Evolutionary conservation across 2,797 vertebrate species (phyloP), one percentile per base, ranked within the genome.

Genomic region (Malacoraja senta): DNA sequence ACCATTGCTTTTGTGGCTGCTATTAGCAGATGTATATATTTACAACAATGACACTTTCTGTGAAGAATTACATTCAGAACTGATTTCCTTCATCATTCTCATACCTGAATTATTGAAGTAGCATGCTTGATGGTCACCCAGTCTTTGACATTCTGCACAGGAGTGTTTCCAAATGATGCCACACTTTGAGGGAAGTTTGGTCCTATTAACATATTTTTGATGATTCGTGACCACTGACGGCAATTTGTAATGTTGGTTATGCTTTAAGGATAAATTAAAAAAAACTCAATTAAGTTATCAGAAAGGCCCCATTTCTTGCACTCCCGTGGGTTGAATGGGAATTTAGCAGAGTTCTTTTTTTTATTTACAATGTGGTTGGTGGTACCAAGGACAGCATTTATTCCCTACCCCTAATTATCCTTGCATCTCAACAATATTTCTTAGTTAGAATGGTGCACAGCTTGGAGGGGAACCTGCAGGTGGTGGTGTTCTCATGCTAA

Each of bases 101-200:
- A 58, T 92, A 97, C 97, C 95, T 76, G 71, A 53, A 8, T 93
- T 19, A 95, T 93, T 80, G 53, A 94, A 79, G 94, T 95, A 93
- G 94, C 94, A 88, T 93, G 96, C 94, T 93, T 95, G 94, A 99
- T 93, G 0, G 96, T 96, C 93, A 99, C 96, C 99, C 98, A 99
- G 95, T 98, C 98, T 0, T 96, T 94, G 29, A 96, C 95, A 88
- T 96, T 96, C 63, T 97, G 96, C 71, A 97, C 94, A 21, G 93
- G 95, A 17, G 98, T 97, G 94, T 98, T 98, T 94, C 98, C 99
- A 95, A 99, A 99, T 0, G 97, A 96, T 8, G 98, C 98, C 94
- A 99, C 97, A 0, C 96, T 97, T 35, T 97, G 96, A 0, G 97
- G 97, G 93, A 96, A 97, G 93, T 94, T 96, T 90, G 96, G 97